Evolutionary conservation across 2,888 invertebrate genomes (phyloP).

Genomic region (Eucera pruinosa): DNA sequence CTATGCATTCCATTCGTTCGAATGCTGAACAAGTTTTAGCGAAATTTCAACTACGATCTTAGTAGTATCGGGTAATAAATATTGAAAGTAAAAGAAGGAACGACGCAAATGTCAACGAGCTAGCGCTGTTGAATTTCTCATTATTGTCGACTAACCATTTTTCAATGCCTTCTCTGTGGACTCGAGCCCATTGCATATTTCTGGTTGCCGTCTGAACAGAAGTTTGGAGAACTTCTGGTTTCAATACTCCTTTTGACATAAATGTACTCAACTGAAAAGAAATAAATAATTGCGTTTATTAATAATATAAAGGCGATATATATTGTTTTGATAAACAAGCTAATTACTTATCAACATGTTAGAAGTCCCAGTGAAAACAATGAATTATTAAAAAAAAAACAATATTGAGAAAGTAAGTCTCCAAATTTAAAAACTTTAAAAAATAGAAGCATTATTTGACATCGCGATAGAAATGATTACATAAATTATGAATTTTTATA

Average conservation of each 20-base stretch:
- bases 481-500: too few species aligned
- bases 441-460: too few species aligned
- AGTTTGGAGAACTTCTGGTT: neutral
- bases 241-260: neutral
- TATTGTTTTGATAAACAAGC: too few species aligned
- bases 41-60: neutral
- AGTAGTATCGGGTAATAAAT: constrained; percentile 48
- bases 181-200: constrained; percentile 27
- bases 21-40: neutral
- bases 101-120: neutral
- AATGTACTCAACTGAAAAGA: constrained; percentile 10
- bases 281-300: neutral
- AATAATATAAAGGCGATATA: too few species aligned
- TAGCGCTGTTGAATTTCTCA: neutral
- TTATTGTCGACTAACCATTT: constrained; percentile 1
- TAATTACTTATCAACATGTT: too few species aligned
- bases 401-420: too few species aligned
- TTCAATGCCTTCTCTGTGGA: neutral
- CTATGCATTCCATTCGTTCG: neutral
- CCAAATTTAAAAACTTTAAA: too few species aligned
- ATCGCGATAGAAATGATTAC: too few species aligned
- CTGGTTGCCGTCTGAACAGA: neutral
- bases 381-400: too few species aligned
- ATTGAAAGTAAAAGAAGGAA: constrained; percentile 34
- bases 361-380: too few species aligned